Base-by-base conservation (phyloP, 2,113 vertebrate species). In the Grantiella picta region DNA sequence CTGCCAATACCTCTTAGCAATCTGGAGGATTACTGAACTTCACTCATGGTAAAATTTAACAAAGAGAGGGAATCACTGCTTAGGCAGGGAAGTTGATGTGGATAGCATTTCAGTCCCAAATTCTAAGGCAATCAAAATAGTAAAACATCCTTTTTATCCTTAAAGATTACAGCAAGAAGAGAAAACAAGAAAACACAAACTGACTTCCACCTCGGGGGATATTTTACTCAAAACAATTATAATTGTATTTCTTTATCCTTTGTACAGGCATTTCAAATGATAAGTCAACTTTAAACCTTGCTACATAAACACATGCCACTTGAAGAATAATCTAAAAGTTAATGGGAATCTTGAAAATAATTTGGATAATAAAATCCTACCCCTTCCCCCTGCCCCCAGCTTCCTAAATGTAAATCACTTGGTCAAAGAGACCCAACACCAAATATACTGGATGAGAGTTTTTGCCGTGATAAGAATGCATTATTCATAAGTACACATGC, bases 361-460 rank as follows among this genome's bases (percentile, higher is more conserved):
- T 47, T 35, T 47, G 12, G 47, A 42, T 63, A 50, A 66, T 45
- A 63, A 63, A 86, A 70, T 73, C 18, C 31, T 45, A n/a, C 35
- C 8, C 29, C n/a, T n/a, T n/a, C 9, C 1, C 1, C 9, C 8
- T 4, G 17, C 42, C 9, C 4, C 3, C 12, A 57, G 7, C 50
- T 86, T 45, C 38, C 27, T 82, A 56, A 59, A 68, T 28, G 63
- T 61, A 72, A 72, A 83, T 70, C 50, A 82, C n/a, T 60, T 72
- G 31, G 56, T 72, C 29, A 61, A 81, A 76, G 36, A 44, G 28
- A 81, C 9, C 18, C 80, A 81, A 65, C 33, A 75, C 8, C 14
- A 69, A 57, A 50, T 24, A 49, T 28, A 44, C 8, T 31, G 33
- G 8, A 59, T 78, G 21, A 52, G 29, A 82, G 6, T 29, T 80